These are phyloP conservation scores for Lineus longissimus DNA, from an alignment of 1,140 invertebrate genomes.

Conservation along the genomic window DNA sequence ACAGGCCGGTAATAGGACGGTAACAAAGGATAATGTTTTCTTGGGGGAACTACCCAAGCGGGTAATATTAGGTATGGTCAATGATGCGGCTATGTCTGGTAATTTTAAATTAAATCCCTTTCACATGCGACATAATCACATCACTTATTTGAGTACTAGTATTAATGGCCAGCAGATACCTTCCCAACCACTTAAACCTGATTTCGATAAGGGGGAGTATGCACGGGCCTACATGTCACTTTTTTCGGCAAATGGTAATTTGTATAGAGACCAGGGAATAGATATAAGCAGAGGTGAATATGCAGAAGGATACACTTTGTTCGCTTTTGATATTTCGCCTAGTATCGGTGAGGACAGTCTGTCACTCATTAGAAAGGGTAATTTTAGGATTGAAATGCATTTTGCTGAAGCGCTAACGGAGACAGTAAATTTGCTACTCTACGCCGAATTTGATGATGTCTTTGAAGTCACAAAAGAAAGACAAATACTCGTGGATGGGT, in stretches of 20 bases:
- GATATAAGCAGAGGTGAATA: neutral
- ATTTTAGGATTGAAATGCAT: neutral
- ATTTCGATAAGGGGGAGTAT: neutral
- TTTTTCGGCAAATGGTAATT: neutral
- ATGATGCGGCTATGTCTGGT: neutral
- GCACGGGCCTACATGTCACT: neutral
- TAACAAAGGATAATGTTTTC: neutral
- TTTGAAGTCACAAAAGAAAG: constrained; percentile 2
- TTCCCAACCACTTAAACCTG: neutral
- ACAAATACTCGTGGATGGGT: neutral
- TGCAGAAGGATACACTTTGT: neutral
- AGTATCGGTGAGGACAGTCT: neutral
- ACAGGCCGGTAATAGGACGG: neutral
- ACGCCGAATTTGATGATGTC: constrained; percentile 4
- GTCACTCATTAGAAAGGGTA: neutral
- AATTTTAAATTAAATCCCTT: neutral
- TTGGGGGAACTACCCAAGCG: neutral
- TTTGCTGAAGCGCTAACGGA: neutral
- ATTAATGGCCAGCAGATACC: neutral
- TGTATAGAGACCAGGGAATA: neutral
- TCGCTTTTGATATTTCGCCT: neutral
- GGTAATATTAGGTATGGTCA: neutral
- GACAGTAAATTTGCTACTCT: neutral
- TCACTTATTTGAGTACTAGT: neutral
- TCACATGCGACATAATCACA: neutral